Evolutionary conservation across 1,140 invertebrate species (phyloP).

Genomic region (Vanessa tameamea): DNA sequence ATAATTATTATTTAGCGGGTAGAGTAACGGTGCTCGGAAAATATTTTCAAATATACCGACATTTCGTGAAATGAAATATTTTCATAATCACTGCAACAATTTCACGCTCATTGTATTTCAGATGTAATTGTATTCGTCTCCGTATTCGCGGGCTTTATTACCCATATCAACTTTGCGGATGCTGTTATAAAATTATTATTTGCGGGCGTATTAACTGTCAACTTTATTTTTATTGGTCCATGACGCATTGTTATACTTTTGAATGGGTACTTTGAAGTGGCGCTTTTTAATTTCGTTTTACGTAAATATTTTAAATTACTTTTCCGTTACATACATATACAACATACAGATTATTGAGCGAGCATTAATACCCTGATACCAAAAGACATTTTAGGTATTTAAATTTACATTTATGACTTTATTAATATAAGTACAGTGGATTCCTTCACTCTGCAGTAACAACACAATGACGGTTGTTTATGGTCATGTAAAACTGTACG

Average conservation of each 20-base stretch:
- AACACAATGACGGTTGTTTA: slow-evolving; percentile 35
- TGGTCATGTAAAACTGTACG: slow-evolving; percentile 47
- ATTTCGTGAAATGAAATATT: background rate
- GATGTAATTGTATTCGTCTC: slow-evolving; percentile 67
- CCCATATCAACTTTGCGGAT: slow-evolving; percentile 73
- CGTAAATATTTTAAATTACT: background rate
- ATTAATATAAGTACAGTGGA: background rate
- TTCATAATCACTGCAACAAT: slow-evolving; percentile 36
- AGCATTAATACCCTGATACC: no score
- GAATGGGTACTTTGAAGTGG: slow-evolving; percentile 33
- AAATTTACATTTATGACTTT: slow-evolving; percentile 2
- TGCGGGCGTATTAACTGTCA: slow-evolving; percentile 52
- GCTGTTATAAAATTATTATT: slow-evolving; percentile 56
- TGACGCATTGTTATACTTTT: slow-evolving; percentile 40
- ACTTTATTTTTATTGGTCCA: slow-evolving; percentile 42
- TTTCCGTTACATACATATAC: background rate
- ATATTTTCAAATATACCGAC: background rate
- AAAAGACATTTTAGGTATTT: background rate
- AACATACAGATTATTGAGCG: background rate
- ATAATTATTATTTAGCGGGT: background rate
- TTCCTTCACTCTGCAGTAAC: background rate
- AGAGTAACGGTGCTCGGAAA: background rate
- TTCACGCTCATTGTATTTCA: slow-evolving; percentile 56
- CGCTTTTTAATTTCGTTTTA: slow-evolving; percentile 8
- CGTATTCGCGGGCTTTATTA: slow-evolving; percentile 69